These are phyloP conservation scores for Pharmacophagus antenor DNA, from an alignment of 2,888 invertebrate genomes.

Conservation along the genomic window DNA sequence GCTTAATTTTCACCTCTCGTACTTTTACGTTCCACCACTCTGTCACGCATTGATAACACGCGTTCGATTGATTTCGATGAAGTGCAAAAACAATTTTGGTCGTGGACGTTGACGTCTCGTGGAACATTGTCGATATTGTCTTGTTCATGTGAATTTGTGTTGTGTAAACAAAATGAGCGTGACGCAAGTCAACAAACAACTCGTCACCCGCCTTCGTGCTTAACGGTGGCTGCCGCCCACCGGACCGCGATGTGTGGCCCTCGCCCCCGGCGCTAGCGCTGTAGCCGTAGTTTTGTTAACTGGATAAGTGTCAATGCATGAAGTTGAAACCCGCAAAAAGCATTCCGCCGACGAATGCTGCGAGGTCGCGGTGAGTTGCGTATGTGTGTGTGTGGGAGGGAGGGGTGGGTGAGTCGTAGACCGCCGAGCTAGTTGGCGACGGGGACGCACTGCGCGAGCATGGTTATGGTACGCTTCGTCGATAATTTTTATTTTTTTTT, in stretches of 20 bases:
- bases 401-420: too few species aligned
- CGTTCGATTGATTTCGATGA: conserved; percentile 42
- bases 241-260: conserved; percentile 63
- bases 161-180: conserved; percentile 64
- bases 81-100: conserved; percentile 78
- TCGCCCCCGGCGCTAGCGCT: conserved; percentile 63
- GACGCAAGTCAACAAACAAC: conserved; percentile 60
- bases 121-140: conserved; percentile 67
- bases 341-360: conserved; percentile 78
- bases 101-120: conserved; percentile 71
- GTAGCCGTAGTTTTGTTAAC: conserved; percentile 69
- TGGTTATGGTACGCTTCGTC: conserved; percentile 36
- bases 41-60: conserved; percentile 58
- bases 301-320: conserved; percentile 67
- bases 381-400: too few species aligned
- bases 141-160: conserved; percentile 81
- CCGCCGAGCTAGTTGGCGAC: conserved; percentile 21
- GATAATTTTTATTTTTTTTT: conserved; percentile 34
- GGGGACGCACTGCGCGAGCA: conserved; percentile 35
- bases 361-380: conserved; percentile 69
- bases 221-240: conserved; percentile 67
- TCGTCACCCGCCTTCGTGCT: conserved; percentile 76
- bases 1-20: conserved; percentile 42
- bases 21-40: conserved; percentile 49
- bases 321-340: conserved; percentile 69